These are phyloP conservation scores for Ommatoiulus sabulosus DNA, from an alignment of 2,888 invertebrate species.

Conservation along the genomic window DNA sequence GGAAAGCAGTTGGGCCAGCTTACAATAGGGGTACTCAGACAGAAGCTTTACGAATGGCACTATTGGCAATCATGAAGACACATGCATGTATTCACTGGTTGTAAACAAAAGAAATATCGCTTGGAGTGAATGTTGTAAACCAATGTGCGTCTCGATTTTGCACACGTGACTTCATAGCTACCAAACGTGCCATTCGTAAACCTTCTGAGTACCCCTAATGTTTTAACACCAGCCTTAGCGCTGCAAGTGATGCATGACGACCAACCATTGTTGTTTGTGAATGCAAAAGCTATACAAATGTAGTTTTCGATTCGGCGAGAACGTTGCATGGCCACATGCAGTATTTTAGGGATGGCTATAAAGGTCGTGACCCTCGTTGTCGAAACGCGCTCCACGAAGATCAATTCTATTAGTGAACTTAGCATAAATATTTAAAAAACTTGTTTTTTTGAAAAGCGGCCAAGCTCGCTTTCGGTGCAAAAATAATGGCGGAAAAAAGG, in stretches of 20 bases:
- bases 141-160: too few relatives aligned
- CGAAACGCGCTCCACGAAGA: background rate
- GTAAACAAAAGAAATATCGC: too few relatives aligned
- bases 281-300: background rate
- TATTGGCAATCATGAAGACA: too few relatives aligned
- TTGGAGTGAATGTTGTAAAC: too few relatives aligned
- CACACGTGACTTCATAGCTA: too few relatives aligned
- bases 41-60: too few relatives aligned
- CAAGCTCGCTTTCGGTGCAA: background rate
- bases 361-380: background rate
- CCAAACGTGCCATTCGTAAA: too few relatives aligned
- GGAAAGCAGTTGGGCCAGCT: background rate
- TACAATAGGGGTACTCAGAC: too few relatives aligned
- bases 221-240: background rate
- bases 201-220: background rate
- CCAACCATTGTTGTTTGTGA: background rate
- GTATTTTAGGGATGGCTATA: background rate
- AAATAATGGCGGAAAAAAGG: conserved; percentile 6
- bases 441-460: background rate
- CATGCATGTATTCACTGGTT: too few relatives aligned
- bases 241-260: background rate
- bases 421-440: conserved; percentile 13
- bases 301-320: background rate
- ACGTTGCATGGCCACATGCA: background rate
- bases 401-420: conserved; percentile 18